Evolutionary conservation across 2,113 vertebrate species (phyloP).

Genomic region (Macquaria australasica): DNA sequence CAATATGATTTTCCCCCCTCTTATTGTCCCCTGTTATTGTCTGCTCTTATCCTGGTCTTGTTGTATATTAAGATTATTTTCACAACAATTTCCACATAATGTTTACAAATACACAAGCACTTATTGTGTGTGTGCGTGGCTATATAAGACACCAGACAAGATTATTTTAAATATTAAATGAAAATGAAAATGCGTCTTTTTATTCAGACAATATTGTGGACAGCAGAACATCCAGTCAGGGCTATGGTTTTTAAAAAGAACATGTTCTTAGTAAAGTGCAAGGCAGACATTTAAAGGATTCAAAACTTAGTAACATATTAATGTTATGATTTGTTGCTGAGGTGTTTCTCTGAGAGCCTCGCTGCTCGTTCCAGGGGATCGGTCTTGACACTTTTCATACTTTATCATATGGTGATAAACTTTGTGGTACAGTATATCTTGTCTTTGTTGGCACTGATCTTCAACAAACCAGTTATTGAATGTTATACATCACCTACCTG

Average conservation of each 20-base stretch:
- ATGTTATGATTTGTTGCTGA: not conserved
- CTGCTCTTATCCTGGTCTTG: slow-evolving; percentile 61
- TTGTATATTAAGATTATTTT: slow-evolving; percentile 67
- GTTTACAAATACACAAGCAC: slow-evolving; percentile 44
- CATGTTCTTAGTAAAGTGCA: not conserved
- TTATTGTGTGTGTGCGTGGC: not conserved
- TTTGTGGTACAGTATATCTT: not conserved
- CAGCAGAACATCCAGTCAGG: not conserved
- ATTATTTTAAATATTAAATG: slow-evolving; percentile 23
- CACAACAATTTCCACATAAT: slow-evolving; percentile 55
- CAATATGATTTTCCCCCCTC: slow-evolving; percentile 60
- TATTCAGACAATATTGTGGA: not conserved
- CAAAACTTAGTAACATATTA: not conserved
- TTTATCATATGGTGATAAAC: not conserved
- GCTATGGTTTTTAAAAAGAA: not conserved
- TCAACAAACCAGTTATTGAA: not conserved
- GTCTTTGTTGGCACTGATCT: not conserved
- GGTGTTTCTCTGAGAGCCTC: not conserved
- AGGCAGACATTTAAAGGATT: not conserved
- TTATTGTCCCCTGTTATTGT: slow-evolving; percentile 73
- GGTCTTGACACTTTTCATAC: not conserved
- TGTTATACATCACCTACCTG: not conserved
- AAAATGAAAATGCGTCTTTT: slow-evolving; percentile 21
- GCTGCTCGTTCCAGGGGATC: not conserved
- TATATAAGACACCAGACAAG: slow-evolving; percentile 13